Base-by-base conservation (phyloP, 2,888 invertebrate species). In the Brenthis hecate region DNA sequence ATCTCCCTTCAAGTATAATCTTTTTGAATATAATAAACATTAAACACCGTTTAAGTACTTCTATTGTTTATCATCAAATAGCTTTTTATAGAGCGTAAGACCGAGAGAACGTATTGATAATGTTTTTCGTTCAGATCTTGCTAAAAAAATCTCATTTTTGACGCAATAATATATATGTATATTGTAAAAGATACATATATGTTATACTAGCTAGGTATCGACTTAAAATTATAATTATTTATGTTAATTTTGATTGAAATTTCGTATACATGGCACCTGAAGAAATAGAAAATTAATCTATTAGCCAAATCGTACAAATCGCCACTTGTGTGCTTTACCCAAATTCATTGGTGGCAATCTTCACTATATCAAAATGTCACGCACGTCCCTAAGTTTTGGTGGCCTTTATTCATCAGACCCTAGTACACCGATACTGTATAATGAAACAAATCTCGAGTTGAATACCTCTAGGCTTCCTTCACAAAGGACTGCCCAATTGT, bases 401-500 rank as follows among this genome's bases (percentile, higher is more conserved):
- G 72, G 72, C 69, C 73, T 70, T 75, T 76, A 75, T 75, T 76
- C 75, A 74, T 72, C 68, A 74, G 66, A 68, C 68, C 70, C 72
- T 71, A 71, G 76, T 75, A 73, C 74, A 65, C 66, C 70, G 71
- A 71, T 65, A 70, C 73, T 68, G 76, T 73, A 78, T 78, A 79
- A 83, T 82, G 80, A 80, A 82, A 85, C 85, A 82, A 83, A 81
- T 82, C 83, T 82, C 77, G 80, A 77, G 73, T 78, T 72, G 69
- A 73, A 74, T 73, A 75, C 74, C 79, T 80, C 76, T 74, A 77
- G 81, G 77, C 78, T 77, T 73, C 76, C 70, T 78, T 80, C 78
- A 86, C 88, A 86, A 87, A 86, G 85, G 81, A 77, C 83, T 78
- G 78, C 83, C 86, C 87, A 86, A 87, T 88, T 86, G 88, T 89